phyloP scores from a whole-genome alignment of 1,140 invertebrate genomes.

The Brachionus paranguensis region DNA sequence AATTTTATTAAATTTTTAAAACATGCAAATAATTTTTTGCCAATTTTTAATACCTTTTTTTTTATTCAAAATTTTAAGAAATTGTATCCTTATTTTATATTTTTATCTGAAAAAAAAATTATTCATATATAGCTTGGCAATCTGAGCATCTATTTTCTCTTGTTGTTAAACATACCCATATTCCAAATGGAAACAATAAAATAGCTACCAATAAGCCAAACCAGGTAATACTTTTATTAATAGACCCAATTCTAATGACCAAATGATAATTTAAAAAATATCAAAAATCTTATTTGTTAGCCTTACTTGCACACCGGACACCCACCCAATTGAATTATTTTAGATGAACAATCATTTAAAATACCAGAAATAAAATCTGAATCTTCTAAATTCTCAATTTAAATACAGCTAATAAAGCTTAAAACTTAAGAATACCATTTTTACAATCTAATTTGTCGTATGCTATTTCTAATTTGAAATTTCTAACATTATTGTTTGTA shows the following conservation, averaged over 20 bases:
- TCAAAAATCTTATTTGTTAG: constrained; percentile 65
- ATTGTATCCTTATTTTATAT: not conserved
- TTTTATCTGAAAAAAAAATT: not conserved
- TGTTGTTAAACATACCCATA: constrained; percentile 71
- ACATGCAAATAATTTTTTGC: no score
- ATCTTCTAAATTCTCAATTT: not conserved
- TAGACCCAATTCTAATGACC: not conserved
- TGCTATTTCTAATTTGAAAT: not conserved
- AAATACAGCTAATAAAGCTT: not conserved
- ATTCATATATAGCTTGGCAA: constrained; percentile 70
- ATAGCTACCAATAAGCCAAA: constrained; percentile 76
- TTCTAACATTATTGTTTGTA: not conserved
- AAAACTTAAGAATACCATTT: not conserved
- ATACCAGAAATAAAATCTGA: not conserved
- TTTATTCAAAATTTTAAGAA: not conserved
- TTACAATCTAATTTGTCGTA: not conserved
- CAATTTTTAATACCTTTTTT: not conserved
- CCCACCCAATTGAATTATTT: constrained; percentile 53
- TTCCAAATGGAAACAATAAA: constrained; percentile 74
- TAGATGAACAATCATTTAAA: not conserved
- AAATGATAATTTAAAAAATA: constrained; percentile 41
- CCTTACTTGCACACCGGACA: constrained; percentile 57
- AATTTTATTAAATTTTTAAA: no score
- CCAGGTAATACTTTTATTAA: constrained; percentile 58
- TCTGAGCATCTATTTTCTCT: constrained; percentile 73